phyloP scores from a whole-genome alignment of 2,797 vertebrate species.

The Ptychadena robeensis region DNA sequence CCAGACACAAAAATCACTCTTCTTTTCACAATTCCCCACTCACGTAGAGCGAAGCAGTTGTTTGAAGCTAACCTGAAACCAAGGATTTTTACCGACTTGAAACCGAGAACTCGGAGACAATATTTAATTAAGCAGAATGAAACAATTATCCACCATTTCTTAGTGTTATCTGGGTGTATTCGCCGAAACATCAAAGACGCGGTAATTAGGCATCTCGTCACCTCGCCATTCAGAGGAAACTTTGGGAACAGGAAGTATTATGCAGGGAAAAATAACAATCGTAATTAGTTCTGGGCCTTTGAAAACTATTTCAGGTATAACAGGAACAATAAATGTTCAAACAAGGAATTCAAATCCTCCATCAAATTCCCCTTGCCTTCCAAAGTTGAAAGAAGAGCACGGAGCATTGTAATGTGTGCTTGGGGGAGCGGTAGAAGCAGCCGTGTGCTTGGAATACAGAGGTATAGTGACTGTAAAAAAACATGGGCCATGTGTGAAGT shows the following conservation, averaged over 20 bases:
- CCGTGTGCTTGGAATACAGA: not conserved
- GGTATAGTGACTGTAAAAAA: not conserved
- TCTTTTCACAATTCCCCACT: conserved; percentile 67
- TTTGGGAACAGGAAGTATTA: conserved; percentile 28
- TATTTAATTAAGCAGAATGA: conserved; percentile 66
- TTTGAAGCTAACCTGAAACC: conserved; percentile 72
- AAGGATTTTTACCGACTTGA: conserved; percentile 73
- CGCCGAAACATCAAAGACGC: conserved; percentile 43
- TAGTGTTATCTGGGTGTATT: conserved; percentile 62
- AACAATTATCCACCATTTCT: conserved; percentile 66
- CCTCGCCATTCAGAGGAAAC: conserved; percentile 22
- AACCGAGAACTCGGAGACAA: conserved; percentile 67
- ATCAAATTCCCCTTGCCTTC: not conserved
- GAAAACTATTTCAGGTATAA: not conserved
- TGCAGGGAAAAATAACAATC: conserved; percentile 9
- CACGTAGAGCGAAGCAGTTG: conserved; percentile 68
- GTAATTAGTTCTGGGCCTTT: conserved; percentile 18
- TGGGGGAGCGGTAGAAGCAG: not conserved
- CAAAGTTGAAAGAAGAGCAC: not conserved
- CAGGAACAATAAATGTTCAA: not conserved
- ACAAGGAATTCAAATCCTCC: not conserved
- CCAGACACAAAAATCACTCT: conserved; percentile 75
- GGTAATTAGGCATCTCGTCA: conserved; percentile 18
- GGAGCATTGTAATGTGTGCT: not conserved
- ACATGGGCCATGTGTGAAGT: not conserved